Evolutionary conservation across 2,113 vertebrate genomes (phyloP).

Genomic region (Poecilia latipinna): DNA sequence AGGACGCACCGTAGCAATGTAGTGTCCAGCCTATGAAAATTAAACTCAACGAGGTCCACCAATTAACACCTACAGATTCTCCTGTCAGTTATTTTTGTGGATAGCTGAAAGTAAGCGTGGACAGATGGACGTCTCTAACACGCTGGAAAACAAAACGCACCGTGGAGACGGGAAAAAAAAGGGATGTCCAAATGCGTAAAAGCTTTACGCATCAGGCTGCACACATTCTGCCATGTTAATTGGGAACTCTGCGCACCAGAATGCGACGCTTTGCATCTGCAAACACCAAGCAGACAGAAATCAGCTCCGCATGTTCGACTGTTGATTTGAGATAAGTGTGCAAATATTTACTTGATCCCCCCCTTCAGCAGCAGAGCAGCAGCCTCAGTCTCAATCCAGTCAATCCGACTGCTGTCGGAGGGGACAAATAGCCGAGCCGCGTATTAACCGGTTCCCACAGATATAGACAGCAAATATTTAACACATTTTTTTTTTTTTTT

Average conservation of each 20-base stretch:
- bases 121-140: constrained; percentile 51
- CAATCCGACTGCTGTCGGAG: constrained; percentile 10
- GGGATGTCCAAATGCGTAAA: constrained; percentile 74
- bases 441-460: constrained; percentile 16
- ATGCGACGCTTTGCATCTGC: constrained; percentile 44
- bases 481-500: not conserved
- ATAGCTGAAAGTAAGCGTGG: constrained; percentile 33
- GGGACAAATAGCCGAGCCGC: constrained; percentile 15
- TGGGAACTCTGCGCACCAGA: constrained; percentile 30
- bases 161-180: constrained; percentile 68
- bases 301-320: constrained; percentile 53
- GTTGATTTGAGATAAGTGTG: constrained; percentile 26
- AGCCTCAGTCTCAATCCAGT: constrained; percentile 42
- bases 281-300: constrained; percentile 30
- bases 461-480: constrained; percentile 24
- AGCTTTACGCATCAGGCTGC: constrained; percentile 71
- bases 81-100: constrained; percentile 31
- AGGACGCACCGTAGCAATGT: constrained; percentile 49
- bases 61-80: constrained; percentile 69
- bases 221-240: constrained; percentile 36
- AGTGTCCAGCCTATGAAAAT: constrained; percentile 49
- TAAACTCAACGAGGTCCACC: constrained; percentile 52
- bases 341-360: constrained; percentile 1
- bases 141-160: constrained; percentile 56
- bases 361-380: constrained; percentile 24